These are phyloP conservation scores for Bryconaethiops microstoma DNA, from an alignment of 2,797 vertebrate genomes.

Conservation along the genomic window DNA sequence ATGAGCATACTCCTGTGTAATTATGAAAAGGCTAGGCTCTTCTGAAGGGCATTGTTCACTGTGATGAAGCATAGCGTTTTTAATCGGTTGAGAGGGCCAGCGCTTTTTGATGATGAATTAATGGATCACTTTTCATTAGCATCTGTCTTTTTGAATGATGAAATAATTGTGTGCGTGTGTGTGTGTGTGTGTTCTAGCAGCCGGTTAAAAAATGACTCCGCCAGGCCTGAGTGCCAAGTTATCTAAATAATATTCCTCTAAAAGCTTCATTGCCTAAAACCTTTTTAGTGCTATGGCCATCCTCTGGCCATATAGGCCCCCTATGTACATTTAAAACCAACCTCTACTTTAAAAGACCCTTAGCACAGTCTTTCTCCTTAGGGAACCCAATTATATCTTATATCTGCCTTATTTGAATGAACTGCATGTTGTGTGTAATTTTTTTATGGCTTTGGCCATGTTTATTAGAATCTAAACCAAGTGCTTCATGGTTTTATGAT, in stretches of 20 bases:
- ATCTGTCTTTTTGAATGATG: constrained; percentile 56
- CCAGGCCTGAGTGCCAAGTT: constrained; percentile 14
- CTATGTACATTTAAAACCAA: background rate
- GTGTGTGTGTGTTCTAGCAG: constrained; percentile 8
- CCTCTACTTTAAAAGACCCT: background rate
- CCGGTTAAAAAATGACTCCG: constrained; percentile 12
- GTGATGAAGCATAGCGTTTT: constrained; percentile 29
- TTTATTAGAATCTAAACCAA: background rate
- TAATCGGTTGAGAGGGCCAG: constrained; percentile 30
- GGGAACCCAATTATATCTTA: background rate
- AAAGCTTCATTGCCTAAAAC: constrained; percentile 4
- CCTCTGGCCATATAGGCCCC: background rate
- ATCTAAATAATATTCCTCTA: constrained; percentile 14
- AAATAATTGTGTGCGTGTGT: constrained; percentile 48
- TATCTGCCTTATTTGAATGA: background rate
- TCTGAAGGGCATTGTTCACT: constrained; percentile 43
- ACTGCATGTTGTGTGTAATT: background rate
- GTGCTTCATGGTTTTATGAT: background rate
- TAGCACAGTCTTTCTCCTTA: background rate
- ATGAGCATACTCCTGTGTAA: constrained; percentile 28
- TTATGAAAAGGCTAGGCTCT: constrained; percentile 18
- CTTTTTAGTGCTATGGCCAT: background rate
- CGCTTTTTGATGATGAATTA: constrained; percentile 55
- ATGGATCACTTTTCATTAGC: constrained; percentile 53
- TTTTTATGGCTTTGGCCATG: background rate